Base-by-base conservation (phyloP, 2,797 vertebrate species). In the Gastrophryne carolinensis region DNA sequence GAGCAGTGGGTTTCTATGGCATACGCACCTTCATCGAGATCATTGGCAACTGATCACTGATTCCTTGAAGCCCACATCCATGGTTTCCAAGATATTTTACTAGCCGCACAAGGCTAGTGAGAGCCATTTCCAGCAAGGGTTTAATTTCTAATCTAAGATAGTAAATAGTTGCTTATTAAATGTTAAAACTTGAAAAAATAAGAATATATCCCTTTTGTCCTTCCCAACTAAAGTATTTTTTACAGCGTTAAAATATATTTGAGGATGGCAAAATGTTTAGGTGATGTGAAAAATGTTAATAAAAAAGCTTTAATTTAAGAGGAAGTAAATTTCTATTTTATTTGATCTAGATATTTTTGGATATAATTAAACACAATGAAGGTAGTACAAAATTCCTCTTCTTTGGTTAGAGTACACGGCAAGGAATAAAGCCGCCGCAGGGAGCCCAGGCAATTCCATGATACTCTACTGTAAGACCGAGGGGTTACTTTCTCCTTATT, bases 391-490 rank as follows among this genome's bases (percentile, higher is more conserved):
- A 84, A 82, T 87, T 87, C 81, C 83, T 81, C 79, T 83, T 81
- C 79, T 79, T 69, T 82, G 82, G 84, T 85, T 79, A 79, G 86
- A 89, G 5, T 53, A 53, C 10, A 4, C 32, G 9, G 26, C 27
- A 56, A 52, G 44, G 29, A 24, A 84, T 88, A 87, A 86, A 83
- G 83, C 86, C n/a, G 86, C 86, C 88, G 88, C 90, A 84, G 91
- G 87, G 89, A 88, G 86, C 86, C 83, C 86, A 90, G 91, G 88
- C 88, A 89, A 90, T 90, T 92, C 49, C 89, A 84, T 91, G 88
- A 92, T 89, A 91, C 91, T 94, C 92, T 94, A 92, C 90, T 94
- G 90, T 94, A 92, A 86, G 87, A 84, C 85, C 89, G 84, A 89
- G 89, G 90, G 89, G 88, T 89, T 89, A 86, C 91, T 90, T 92